phyloP scores from a whole-genome alignment of 2,888 invertebrate genomes.

The Drosophila monieri region DNA sequence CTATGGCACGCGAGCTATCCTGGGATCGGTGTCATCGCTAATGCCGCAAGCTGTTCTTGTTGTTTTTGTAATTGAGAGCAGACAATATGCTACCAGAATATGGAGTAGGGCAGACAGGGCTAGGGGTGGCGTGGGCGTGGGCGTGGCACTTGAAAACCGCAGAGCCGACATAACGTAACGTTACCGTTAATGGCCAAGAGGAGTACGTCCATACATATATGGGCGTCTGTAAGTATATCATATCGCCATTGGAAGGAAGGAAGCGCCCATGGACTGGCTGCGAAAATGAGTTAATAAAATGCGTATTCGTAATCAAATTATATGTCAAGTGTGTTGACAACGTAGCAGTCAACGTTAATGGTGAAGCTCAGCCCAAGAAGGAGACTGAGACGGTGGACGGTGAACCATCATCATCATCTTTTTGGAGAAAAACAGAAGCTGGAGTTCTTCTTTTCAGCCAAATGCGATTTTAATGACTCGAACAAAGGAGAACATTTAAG shows the following conservation, averaged over 20 bases:
- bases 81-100: slow-evolving; percentile 38
- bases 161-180: slow-evolving; percentile 43
- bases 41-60: neutral
- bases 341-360: slow-evolving; percentile 79
- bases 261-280: slow-evolving; percentile 53
- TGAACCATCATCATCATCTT: slow-evolving; percentile 20
- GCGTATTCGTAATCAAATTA: slow-evolving; percentile 79
- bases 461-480: slow-evolving; percentile 77
- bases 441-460: slow-evolving; percentile 46
- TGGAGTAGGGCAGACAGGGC: too few relatives aligned
- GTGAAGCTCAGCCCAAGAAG: slow-evolving; percentile 40
- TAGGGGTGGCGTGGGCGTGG: too few relatives aligned
- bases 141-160: slow-evolving; percentile 49
- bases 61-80: slow-evolving; percentile 52
- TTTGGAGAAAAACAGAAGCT: neutral
- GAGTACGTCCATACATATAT: slow-evolving; percentile 1
- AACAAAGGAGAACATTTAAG: slow-evolving; percentile 74
- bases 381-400: slow-evolving; percentile 3
- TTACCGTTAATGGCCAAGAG: slow-evolving; percentile 65
- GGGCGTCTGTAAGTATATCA: slow-evolving; percentile 66
- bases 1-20: neutral
- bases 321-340: slow-evolving; percentile 80
- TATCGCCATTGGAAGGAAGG: slow-evolving; percentile 59
- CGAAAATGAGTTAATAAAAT: slow-evolving; percentile 78
- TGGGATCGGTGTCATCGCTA: slow-evolving; percentile 5